phyloP scores from a whole-genome alignment of 2,113 vertebrate species.

The Poeciliopsis prolifica region DNA sequence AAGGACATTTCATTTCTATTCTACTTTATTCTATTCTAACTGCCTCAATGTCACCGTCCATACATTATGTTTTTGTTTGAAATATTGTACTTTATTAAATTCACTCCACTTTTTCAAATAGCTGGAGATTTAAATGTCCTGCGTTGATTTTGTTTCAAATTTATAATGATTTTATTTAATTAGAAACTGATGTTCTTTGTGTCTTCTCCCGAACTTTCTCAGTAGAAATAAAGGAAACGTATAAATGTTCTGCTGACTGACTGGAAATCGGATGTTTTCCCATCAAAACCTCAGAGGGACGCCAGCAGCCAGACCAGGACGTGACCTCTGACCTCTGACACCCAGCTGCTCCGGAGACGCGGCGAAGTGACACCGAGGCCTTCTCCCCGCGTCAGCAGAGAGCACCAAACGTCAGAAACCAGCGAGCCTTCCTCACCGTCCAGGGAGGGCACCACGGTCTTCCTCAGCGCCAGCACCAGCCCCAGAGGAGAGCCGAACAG shows the following conservation, averaged over 20 bases:
- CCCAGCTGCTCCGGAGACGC: conserved; percentile 22
- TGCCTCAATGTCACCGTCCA: too few relatives aligned
- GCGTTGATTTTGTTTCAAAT: too few relatives aligned
- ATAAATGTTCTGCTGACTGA: background rate
- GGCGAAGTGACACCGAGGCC: background rate
- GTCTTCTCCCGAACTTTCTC: too few relatives aligned
- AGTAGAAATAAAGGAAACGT: background rate
- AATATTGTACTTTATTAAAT: too few relatives aligned
- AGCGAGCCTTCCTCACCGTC: conserved; percentile 79
- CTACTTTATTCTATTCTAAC: too few relatives aligned
- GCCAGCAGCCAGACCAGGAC: background rate
- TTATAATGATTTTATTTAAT: too few relatives aligned
- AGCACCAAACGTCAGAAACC: background rate
- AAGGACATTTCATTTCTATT: too few relatives aligned
- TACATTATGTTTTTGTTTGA: too few relatives aligned
- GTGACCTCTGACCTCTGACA: conserved; percentile 25
- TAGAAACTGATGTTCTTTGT: background rate
- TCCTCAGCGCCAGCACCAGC: conserved; percentile 95
- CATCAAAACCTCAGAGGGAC: conserved; percentile 5
- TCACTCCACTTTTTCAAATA: too few relatives aligned
- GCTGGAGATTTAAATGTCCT: too few relatives aligned
- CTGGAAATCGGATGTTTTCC: background rate
- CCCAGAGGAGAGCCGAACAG: conserved; percentile 95
- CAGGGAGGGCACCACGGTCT: conserved; percentile 89
- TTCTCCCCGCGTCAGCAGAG: conserved; percentile 9